Evolutionary conservation across 2,888 invertebrate genomes (phyloP).

Genomic region (Formica aserva): DNA sequence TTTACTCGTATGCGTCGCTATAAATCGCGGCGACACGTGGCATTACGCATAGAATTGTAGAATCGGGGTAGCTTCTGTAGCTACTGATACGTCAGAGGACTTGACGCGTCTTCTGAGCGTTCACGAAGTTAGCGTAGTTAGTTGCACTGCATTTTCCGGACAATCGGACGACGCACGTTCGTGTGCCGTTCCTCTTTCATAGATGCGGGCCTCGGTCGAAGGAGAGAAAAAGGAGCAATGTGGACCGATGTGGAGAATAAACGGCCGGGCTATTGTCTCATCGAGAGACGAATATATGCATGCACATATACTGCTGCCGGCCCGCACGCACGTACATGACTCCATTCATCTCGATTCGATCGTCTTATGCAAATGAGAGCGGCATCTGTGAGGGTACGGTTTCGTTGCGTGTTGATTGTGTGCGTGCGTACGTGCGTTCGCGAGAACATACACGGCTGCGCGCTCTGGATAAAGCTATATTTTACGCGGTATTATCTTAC

Average conservation of each 20-base stretch:
- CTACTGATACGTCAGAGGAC: background rate
- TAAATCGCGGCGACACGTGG: slow-evolving; percentile 40
- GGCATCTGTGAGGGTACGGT: background rate
- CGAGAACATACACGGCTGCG: background rate
- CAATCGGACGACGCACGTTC: slow-evolving; percentile 73
- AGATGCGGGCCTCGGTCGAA: background rate
- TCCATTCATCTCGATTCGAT: slow-evolving; percentile 36
- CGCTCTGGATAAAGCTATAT: slow-evolving; percentile 15
- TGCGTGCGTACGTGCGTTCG: background rate
- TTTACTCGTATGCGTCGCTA: slow-evolving; percentile 19
- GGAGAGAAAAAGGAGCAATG: background rate
- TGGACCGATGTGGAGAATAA: slow-evolving; percentile 32
- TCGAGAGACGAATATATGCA: slow-evolving; percentile 73
- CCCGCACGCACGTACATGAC: background rate
- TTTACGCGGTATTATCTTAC: slow-evolving; percentile 14
- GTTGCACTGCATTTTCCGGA: slow-evolving; percentile 61
- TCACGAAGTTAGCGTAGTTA: background rate
- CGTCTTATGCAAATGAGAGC: slow-evolving; percentile 28
- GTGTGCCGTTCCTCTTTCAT: slow-evolving; percentile 50
- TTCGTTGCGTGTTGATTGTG: background rate
- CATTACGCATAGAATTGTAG: background rate
- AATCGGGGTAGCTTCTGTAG: background rate
- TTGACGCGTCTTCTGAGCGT: slow-evolving; percentile 26
- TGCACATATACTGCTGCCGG: background rate
- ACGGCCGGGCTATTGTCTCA: slow-evolving; percentile 70